Base-by-base conservation (phyloP, 64 coral and sea anemone species). In the Cladopsammia gracilis region DNA sequence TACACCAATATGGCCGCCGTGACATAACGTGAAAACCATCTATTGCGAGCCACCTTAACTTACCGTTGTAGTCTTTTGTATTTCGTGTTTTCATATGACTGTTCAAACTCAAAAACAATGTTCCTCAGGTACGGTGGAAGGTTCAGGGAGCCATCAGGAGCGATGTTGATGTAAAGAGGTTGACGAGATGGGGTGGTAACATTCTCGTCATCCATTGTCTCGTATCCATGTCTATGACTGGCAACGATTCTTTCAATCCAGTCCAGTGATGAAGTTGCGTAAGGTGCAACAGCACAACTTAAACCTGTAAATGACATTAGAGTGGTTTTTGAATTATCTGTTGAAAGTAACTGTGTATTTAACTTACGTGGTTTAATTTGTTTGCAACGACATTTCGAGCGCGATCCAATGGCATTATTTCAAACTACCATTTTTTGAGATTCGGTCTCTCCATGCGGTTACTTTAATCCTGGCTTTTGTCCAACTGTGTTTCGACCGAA, bases 131-230 rank as follows among this genome's bases (percentile, higher is more conserved):
- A 16, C 45, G 71, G 43, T 73, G 71, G 71, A 20, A 73, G 11
- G 71, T 73, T 26, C 6, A 48, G 71, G 3, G 43, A 73, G 11
- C 71, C 71, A 46, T 73, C 71, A 73, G 43, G 6, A 48, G 20
- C 25, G n/a, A 73, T 48, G 71, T 73, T 73, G 71, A 73, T 73
- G 71, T 73, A 73, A 16, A 8, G 42, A 46, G 34, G 71, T 7
- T 6, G 53, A 46, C 13, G 71, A 6, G 34, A 10, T 46, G 42
- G 48, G 2, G 13, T 73, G 44, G 71, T 12, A 47, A 73, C 71
- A 47, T 73, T 73, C 3, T 69, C 65, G 3, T 69, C 65, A 69
- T 73, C 71, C 3, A 42, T 7, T 42, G 25, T 44, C 26, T 73
- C 71, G 45, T 73, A 25, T 47, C 71, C 24, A 12, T 56, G 53